These are phyloP conservation scores for Pandion haliaetus DNA, from an alignment of 2,113 vertebrate genomes.

Conservation along the genomic window DNA sequence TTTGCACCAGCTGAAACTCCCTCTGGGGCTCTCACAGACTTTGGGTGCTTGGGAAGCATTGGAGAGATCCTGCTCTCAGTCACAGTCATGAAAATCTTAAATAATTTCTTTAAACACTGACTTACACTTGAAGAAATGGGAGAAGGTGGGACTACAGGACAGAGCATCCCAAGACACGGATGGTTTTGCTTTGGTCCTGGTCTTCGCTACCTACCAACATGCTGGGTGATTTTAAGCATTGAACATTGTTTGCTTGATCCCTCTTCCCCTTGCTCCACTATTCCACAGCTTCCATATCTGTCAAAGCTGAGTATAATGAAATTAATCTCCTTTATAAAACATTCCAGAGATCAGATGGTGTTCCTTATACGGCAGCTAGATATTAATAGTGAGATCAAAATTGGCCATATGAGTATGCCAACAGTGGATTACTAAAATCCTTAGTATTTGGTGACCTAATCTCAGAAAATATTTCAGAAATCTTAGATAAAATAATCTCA, in stretches of 20 bases:
- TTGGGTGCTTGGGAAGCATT: neutral
- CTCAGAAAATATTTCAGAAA: slow-evolving; percentile 27
- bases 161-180: neutral
- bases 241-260: neutral
- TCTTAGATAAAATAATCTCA: neutral
- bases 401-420: neutral
- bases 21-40: neutral
- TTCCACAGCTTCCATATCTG: neutral
- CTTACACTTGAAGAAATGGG: neutral
- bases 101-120: neutral
- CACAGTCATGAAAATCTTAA: neutral
- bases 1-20: neutral
- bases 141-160: neutral
- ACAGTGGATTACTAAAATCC: slow-evolving; percentile 3
- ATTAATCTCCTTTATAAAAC: neutral
- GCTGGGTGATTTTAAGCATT: neutral
- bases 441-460: slow-evolving; percentile 6
- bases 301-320: neutral
- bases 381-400: neutral
- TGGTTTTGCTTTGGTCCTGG: neutral
- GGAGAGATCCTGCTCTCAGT: neutral
- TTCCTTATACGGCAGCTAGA: neutral
- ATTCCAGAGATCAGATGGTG: neutral
- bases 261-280: neutral
- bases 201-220: neutral